phyloP scores from a whole-genome alignment of 1,140 invertebrate species.

The Uloborus diversus region DNA sequence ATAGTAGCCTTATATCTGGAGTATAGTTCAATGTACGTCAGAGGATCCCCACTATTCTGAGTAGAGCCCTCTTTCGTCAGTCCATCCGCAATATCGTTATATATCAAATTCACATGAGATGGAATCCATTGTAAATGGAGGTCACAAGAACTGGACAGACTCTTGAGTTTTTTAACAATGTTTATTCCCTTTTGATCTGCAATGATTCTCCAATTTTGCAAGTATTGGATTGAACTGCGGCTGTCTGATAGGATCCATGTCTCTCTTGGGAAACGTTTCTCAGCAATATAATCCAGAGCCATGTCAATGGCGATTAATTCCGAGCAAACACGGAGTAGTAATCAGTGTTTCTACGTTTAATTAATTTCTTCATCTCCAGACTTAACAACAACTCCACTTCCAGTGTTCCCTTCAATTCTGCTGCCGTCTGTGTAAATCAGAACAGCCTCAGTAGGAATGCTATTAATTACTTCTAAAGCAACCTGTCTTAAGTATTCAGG shows the following conservation, averaged over 20 bases:
- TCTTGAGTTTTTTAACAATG: neutral
- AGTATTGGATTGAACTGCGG: slow-evolving; percentile 4
- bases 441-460: neutral
- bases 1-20: too few relatives aligned
- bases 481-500: neutral
- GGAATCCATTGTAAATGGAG: slow-evolving; percentile 13
- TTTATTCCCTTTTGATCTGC: neutral
- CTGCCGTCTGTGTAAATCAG: neutral
- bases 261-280: neutral
- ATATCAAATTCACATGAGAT: neutral
- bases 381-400: neutral
- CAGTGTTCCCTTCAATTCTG: neutral
- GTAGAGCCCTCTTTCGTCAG: too few relatives aligned
- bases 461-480: neutral
- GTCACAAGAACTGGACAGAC: neutral
- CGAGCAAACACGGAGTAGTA: neutral
- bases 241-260: neutral
- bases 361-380: neutral
- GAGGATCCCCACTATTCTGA: neutral
- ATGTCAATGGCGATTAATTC: neutral
- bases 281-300: neutral
- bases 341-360: neutral
- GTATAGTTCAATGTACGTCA: too few relatives aligned
- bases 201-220: slow-evolving; percentile 8
- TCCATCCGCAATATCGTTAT: slow-evolving; percentile 7